A percentile compares a stretch with the other conserved stretches of the same genome.
Evolutionary conservation across 2,888 invertebrate species (phyloP).

Genomic region (Torymus tubicola): DNA sequence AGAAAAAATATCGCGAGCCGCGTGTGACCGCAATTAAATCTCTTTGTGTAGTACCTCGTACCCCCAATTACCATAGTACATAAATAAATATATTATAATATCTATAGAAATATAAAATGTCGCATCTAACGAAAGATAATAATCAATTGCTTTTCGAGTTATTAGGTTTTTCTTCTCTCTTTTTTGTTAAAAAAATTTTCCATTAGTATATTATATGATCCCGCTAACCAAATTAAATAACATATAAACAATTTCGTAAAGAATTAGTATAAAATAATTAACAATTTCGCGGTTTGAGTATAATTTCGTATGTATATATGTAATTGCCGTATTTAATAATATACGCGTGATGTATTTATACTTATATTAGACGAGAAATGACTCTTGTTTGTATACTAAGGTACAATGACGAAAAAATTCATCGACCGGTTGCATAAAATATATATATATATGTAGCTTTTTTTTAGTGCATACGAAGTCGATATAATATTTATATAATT

Average conservation of each 20-base stretch:
- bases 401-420: slow-evolving; percentile 21
- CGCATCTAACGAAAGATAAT: not conserved
- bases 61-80: slow-evolving; percentile 15
- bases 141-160: slow-evolving; percentile 11
- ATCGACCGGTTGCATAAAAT: slow-evolving; percentile 26
- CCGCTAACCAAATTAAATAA: slow-evolving; percentile 26
- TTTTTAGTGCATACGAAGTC: slow-evolving; percentile 29
- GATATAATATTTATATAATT: slow-evolving; percentile 16
- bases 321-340: not conserved
- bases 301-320: too few relatives aligned
- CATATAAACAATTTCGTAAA: slow-evolving; percentile 11
- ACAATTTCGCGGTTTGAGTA: not conserved
- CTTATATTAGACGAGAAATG: slow-evolving; percentile 26
- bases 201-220: slow-evolving; percentile 11
- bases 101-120: not conserved
- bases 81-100: slow-evolving; percentile 40
- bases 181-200: slow-evolving; percentile 9
- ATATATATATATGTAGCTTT: slow-evolving; percentile 7
- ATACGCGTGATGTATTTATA: slow-evolving; percentile 4
- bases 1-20: slow-evolving; percentile 43
- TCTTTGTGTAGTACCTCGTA: slow-evolving; percentile 9
- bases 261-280: slow-evolving; percentile 8
- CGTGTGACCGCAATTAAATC: not conserved
- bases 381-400: slow-evolving; percentile 32
- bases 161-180: not conserved